These are phyloP conservation scores for Drosophila ercepeae DNA, from an alignment of 1,140 invertebrate genomes.

Conservation along the genomic window DNA sequence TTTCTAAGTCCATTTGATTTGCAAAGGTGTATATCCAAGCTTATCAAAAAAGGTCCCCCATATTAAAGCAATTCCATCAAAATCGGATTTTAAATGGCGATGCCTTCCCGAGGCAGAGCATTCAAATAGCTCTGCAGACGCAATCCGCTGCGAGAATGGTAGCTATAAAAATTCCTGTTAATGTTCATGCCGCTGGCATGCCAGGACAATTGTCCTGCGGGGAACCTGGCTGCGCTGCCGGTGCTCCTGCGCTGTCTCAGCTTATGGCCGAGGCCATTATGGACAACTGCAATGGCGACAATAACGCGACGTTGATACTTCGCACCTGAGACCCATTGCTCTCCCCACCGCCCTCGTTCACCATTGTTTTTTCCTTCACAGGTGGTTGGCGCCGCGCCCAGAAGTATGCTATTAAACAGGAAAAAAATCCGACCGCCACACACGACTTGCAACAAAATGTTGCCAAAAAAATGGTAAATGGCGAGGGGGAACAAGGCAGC, in stretches of 20 bases:
- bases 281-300: constrained; percentile 77
- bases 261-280: constrained; percentile 73
- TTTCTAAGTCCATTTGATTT: too few relatives aligned
- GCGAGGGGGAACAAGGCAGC: not conserved
- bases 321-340: constrained; percentile 69
- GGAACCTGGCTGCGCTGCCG: constrained; percentile 13
- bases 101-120: constrained; percentile 12
- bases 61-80: not conserved
- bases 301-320: constrained; percentile 77
- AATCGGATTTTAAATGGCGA: constrained; percentile 33
- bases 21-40: constrained; percentile 1
- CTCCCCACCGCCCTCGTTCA: too few relatives aligned
- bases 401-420: constrained; percentile 61
- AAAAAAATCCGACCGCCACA: constrained; percentile 41
- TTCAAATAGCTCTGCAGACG: constrained; percentile 36
- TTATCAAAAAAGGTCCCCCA: constrained; percentile 5
- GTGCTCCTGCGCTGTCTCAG: constrained; percentile 31
- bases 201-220: constrained; percentile 68
- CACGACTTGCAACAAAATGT: constrained; percentile 32
- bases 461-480: constrained; percentile 43
- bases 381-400: constrained; percentile 73
- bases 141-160: constrained; percentile 19
- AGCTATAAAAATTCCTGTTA: constrained; percentile 69
- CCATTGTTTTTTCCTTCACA: constrained; percentile 41
- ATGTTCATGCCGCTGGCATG: constrained; percentile 54